Evolutionary conservation across 2,797 vertebrate species (phyloP), one percentile per base, ranked within the genome.

Genomic region (Streptopelia turtur): DNA sequence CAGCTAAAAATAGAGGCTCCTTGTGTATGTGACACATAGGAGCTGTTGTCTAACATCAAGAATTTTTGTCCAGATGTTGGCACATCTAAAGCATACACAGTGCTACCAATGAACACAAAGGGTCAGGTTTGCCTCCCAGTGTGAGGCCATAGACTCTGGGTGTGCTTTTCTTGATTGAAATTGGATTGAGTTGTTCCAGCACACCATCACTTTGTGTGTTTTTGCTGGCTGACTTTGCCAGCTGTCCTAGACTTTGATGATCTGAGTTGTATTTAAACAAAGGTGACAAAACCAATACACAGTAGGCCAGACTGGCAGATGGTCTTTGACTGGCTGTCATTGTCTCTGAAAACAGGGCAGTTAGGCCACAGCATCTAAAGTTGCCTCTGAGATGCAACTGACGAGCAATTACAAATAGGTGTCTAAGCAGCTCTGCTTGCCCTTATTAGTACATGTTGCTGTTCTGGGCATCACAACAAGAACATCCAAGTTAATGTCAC

Each of bases 21-120:
- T 59, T 86, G 17, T 78, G 17, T 59, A 43, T 74, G 66, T 86
- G 82, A 71, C 81, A 77, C 6, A 6, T 35, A 66, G 31, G 50
- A 63, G 70, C 72, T 86, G 71, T 66, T 84, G 41, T 63, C 86
- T 9, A 71, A 35, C 43, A 56, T 69, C 28, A 39, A 43, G n/a
- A 76, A 53, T 88, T 96, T 94, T 94, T 70, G n/a, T 43, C 39
- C 79, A 86, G 76, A 75, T 90, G 69, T 39, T 81, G 55, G 70
- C 39, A 28, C 5, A 8, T 60, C 9, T 47, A n/a, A 84, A 92
- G 55, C 28, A 16, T 16, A 8, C 17, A 11, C 21, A 17, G 37
- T n/a, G 30, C 33, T 78, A 16, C 61, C 39, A 35, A 65, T 80
- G 41, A 72, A 61, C 15, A 35, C 6, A 25, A 39, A 63, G 18